Base-by-base conservation (phyloP, 2,113 vertebrate genomes). In the Plestiodon gilberti region DNA sequence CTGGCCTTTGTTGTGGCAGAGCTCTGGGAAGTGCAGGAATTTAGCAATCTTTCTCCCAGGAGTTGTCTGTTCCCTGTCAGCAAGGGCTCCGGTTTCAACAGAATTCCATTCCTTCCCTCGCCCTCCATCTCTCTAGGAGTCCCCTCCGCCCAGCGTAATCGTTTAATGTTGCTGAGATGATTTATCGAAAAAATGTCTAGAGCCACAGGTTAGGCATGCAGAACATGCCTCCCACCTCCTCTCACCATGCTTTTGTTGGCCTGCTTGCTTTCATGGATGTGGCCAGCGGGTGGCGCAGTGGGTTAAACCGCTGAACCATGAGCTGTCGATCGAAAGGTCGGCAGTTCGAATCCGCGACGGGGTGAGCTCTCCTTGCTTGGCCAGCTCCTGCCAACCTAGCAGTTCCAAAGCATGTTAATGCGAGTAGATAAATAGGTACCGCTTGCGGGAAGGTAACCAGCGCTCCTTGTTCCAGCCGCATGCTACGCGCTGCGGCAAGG, bases 111-210 rank as follows among this genome's bases (percentile, higher is more conserved):
- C 91, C 35, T 64, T 55, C 30, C 35, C 20, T 2, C 67, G 6
- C n/a, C 30, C 67, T 11, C 80, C 35, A 13, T 23, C 38, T 6
- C 33, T 2, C 59, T 30, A 40, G 38, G 23, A 67, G 71, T 30
- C 2, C 73, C 81, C 82, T 22, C 71, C 40, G 52, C 61, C 89
- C n/a, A 30, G 55, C 65, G 57, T 81, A 81, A 83, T 88, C 86
- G 81, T 83, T 85, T 87, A 89, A 88, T 83, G 81, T 83, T 87
- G 79, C 82, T 84, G 86, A 93, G 74, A 85, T 90, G 89, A 91
- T 89, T 89, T 83, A 86, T 92, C 81, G 33, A 20, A 8, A 48
- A 82, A 80, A 81, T 85, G 77, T 85, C 81, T 65, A 80, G 82
- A 74, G 83, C 85, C 67, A 17, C 52, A 59, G 82, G 87, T 89